Percentiles rank a stretch among this genome's conserved stretches.
phyloP scores from a whole-genome alignment of 2,888 invertebrate genomes.

The Andrena dorsata region DNA sequence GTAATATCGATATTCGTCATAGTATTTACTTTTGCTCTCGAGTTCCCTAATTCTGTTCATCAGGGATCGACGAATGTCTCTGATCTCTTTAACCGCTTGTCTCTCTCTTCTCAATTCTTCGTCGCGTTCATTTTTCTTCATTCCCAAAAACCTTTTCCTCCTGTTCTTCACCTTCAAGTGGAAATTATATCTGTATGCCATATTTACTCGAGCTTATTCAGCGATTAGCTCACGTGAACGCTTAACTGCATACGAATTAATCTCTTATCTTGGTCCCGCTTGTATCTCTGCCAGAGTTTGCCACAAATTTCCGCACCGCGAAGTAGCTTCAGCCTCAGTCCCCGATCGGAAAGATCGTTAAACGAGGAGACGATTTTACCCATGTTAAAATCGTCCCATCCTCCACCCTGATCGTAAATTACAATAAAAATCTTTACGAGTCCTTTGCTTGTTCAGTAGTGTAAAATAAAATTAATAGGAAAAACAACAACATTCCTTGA shows the following conservation, averaged over 20 bases:
- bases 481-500: too few species aligned
- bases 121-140: neutral
- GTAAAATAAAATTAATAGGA: too few species aligned
- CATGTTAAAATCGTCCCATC: conserved; percentile 49
- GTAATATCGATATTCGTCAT: neutral
- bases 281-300: conserved; percentile 51
- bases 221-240: conserved; percentile 37
- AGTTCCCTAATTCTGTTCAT: conserved; percentile 22
- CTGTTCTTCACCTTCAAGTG: conserved; percentile 19
- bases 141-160: conserved; percentile 25
- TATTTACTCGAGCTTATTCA: neutral
- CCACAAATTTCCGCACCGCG: conserved; percentile 41
- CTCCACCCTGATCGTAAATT: conserved; percentile 45
- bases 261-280: conserved; percentile 38
- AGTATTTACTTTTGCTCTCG: conserved; percentile 44
- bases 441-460: too few species aligned
- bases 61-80: conserved; percentile 24
- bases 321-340: conserved; percentile 39
- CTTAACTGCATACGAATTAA: conserved; percentile 32
- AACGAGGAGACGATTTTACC: conserved; percentile 49
- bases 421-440: neutral
- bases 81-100: conserved; percentile 11
- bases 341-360: conserved; percentile 33
- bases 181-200: neutral
- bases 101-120: conserved; percentile 5